Evolutionary conservation across 2,888 invertebrate species (phyloP).

Genomic region (Tachina lurida): DNA sequence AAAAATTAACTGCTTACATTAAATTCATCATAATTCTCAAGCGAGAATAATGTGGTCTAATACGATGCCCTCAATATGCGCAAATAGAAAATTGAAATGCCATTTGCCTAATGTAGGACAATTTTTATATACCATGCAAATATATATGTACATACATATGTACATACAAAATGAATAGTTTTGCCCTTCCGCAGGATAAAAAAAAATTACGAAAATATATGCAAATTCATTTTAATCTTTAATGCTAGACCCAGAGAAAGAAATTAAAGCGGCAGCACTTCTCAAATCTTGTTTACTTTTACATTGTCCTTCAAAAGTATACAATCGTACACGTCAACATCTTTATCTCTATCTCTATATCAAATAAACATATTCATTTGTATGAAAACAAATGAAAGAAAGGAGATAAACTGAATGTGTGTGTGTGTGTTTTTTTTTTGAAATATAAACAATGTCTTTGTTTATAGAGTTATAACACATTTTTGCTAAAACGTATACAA

Average conservation of each 20-base stretch:
- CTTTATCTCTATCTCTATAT: conserved; percentile 30
- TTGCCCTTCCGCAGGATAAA: background rate
- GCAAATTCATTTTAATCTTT: conserved; percentile 38
- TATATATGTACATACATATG: background rate
- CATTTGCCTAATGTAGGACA: conserved; percentile 15
- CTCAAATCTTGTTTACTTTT: conserved; percentile 43
- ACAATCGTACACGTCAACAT: conserved; percentile 4
- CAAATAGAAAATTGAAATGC: background rate
- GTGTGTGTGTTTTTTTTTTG: no score
- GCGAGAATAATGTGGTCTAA: no score
- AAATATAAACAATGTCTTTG: conserved; percentile 7
- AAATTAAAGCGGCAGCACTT: conserved; percentile 32
- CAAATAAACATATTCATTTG: conserved; percentile 5
- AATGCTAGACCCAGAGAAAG: conserved; percentile 30
- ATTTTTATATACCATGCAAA: conserved; percentile 4
- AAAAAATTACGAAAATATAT: conserved; percentile 14
- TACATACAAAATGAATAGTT: conserved; percentile 21
- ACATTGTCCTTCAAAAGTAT: conserved; percentile 51
- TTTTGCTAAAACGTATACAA: background rate
- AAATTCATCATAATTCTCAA: no score
- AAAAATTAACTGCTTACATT: no score
- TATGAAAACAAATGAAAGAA: conserved; percentile 2
- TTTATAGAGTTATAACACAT: conserved; percentile 44
- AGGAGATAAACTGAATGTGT: conserved; percentile 10
- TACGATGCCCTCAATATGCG: background rate